phyloP scores from a whole-genome alignment of 2,888 invertebrate species.

The Adelphocoris suturalis region DNA sequence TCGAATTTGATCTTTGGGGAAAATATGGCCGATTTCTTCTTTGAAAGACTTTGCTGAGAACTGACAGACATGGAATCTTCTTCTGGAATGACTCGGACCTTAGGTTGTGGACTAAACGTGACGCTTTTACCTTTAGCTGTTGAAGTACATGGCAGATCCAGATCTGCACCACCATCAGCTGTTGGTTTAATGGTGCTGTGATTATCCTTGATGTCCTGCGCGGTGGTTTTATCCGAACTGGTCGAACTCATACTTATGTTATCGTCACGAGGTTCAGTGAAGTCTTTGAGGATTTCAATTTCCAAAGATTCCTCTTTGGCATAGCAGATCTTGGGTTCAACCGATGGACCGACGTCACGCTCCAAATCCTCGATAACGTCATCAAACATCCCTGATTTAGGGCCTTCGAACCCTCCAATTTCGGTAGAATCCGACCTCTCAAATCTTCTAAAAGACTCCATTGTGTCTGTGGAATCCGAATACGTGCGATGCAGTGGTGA shows the following conservation, averaged over 20 bases:
- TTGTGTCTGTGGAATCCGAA: background rate
- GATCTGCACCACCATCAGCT: background rate
- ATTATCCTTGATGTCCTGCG: background rate
- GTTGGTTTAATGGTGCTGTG: background rate
- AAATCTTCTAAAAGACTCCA: constrained; percentile 22
- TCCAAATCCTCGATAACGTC: background rate
- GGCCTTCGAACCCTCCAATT: constrained; percentile 59
- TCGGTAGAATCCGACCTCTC: constrained; percentile 44
- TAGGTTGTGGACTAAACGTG: constrained; percentile 44
- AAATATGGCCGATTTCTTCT: constrained; percentile 52
- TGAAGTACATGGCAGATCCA: background rate
- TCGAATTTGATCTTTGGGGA: constrained; percentile 66
- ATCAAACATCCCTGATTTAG: background rate
- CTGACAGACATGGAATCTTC: background rate
- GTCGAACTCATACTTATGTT: constrained; percentile 44
- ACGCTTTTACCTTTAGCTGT: constrained; percentile 53
- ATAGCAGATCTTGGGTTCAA: constrained; percentile 20
- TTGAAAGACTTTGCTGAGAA: background rate
- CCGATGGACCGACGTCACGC: background rate
- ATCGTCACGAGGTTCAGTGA: constrained; percentile 48
- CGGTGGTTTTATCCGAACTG: constrained; percentile 43
- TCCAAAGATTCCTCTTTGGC: constrained; percentile 63
- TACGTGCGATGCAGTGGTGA: constrained; percentile 3
- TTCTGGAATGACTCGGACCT: constrained; percentile 43
- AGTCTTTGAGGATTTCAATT: constrained; percentile 34